Conservation (phyloP, 30 jellyfish, hydroid and myxozoan species). For the Rhopilema esculentum region DNA sequence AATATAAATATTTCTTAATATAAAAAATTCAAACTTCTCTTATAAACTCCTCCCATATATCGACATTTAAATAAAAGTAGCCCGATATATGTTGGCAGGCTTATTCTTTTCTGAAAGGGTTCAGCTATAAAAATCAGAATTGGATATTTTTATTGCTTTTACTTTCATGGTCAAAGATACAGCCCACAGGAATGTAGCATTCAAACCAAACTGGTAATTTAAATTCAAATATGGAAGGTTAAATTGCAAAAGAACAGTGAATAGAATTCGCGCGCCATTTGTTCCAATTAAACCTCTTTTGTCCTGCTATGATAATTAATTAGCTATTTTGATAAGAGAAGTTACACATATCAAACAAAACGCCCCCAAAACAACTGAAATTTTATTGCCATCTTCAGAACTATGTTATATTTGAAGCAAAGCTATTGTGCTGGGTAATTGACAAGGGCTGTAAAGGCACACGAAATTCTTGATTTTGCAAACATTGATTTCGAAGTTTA, state of each 20-base stretch:
- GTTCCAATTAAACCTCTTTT: background rate
- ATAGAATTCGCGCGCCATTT: background rate
- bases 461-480: too few species aligned
- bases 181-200: background rate
- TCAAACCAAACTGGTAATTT: background rate
- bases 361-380: background rate
- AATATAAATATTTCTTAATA: background rate
- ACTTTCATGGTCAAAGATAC: too few species aligned
- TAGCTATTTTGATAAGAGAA: background rate
- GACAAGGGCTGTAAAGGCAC: background rate
- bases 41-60: background rate
- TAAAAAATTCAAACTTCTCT: background rate
- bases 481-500: too few species aligned
- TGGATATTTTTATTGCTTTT: background rate
- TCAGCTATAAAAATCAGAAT: background rate
- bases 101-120: background rate
- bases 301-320: background rate
- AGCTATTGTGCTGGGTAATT: background rate
- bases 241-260: background rate
- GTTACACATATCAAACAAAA: background rate
- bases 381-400: background rate
- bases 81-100: background rate
- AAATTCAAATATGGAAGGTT: background rate
- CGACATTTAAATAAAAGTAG: background rate
- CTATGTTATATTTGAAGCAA: background rate